Base-by-base conservation (phyloP, 2,888 invertebrate genomes). In the Agriopis leucophaearia region DNA sequence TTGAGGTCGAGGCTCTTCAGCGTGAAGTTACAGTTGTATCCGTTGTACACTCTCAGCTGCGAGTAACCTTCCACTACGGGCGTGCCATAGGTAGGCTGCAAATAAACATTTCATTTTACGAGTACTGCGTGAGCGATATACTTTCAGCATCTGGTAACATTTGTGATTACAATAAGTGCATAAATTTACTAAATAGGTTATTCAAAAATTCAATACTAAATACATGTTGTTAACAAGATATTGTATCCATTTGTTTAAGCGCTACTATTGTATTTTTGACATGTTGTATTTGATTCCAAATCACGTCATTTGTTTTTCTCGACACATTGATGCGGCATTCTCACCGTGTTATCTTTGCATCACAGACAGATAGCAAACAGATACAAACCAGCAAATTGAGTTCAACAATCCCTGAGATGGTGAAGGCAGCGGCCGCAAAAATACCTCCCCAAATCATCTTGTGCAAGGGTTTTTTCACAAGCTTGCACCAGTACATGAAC, bases 371-470 rank as follows among this genome's bases (percentile, higher is more conserved):
- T 0, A 10, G 16, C 36, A 56, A 60, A 60, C 54, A 52, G 13
- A 45, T 59, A 78, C 76, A 79, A 84, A 96, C 97, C 95, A 97
- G 95, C 64, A 98, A 91, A 38, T 95, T 87, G 0, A 97, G 82
- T 87, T 98, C 97, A 0, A 99, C 95, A n/a, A 97, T 81, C 5
- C 96, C 99, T 0, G 99, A 98, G 40, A 98, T 93, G n/a, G 97
- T 90, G 84, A 99, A 99, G 0, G 99, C 96, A 0, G 95, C 66
- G 0, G 97, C 97, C 0, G 98, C 98, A 0, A 99, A 85, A 18
- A 98, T 81, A 50, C 99, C 99, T 8, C 99, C 99, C 79, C 96
- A 94, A 0, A 96, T 96, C 93, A 99, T 96, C 85, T 98, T 97
- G 82, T 98, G 97, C 61, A 99, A 90, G 0, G 99, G 98, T 63